Base-by-base conservation (phyloP, 2,797 vertebrate genomes). In the Limnodromus scolopaceus region DNA sequence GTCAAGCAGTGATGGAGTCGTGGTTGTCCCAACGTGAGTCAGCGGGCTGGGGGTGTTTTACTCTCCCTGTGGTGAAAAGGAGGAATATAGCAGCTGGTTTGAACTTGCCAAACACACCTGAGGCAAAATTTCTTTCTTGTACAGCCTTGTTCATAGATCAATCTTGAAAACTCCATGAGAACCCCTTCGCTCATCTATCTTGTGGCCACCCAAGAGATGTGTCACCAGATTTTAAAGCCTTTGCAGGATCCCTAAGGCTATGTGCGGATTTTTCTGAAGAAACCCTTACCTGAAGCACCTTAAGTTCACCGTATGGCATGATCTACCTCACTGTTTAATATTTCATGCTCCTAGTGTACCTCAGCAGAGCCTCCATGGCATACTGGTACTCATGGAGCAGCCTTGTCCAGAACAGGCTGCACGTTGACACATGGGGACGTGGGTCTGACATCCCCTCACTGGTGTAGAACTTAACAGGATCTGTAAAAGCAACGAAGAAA, bases 351-450 rank as follows among this genome's bases (percentile, higher is more conserved):
- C 19, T 39, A 9, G 27, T 2, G 9, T 23, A 27, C 11, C 34
- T 66, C 39, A 60, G 64, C 51, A 64, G 69, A 70, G 38, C 7
- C 22, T 51, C 46, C 3, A 0, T 27, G 23, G 43, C 2, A 12
- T 2, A 8, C 16, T 32, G 27, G 34, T 46, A 4, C 60, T 77
- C 16, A 0, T 17, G 8, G 32, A 49, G 45, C 51, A 4, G 36
- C 77, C 17, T 27, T 11, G 36, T 28, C 48, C 25, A 2, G 16
- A n/a, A 65, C 0, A 0, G 24, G 20, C 32, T 32, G 36, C 9
- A 1, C 5, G 24, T 17, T 0, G 3, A 5, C 28, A 5, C 0
- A 2, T 6, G 18, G 60, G 46, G 38, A 63, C 6, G 0, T 0
- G 11, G 36, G 54, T n/a, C 23, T 64, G 68, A 13, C 6, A 1